Evolutionary conservation across 1,140 invertebrate species (phyloP).

Genomic region (Temnothorax curvispinosus): DNA sequence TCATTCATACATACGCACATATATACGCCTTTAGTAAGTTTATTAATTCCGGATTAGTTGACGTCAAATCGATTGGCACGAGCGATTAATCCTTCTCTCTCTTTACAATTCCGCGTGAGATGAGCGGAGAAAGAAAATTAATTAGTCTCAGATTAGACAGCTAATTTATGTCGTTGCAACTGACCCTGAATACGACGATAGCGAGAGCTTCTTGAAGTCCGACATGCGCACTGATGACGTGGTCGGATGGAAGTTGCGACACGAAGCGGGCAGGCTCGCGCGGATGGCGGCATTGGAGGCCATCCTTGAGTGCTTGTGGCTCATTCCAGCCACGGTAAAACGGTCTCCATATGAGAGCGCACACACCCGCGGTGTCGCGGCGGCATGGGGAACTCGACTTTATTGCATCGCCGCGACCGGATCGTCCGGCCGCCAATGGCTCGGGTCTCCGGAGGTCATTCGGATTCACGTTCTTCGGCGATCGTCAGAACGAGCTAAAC

Average conservation of each 20-base stretch:
- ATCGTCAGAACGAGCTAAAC: constrained; percentile 51
- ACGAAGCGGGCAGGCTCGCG: constrained; percentile 53
- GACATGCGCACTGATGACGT: constrained; percentile 60
- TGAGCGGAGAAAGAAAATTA: not conserved
- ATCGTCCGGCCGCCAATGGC: constrained; percentile 14
- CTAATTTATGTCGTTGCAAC: not conserved
- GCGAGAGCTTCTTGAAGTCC: constrained; percentile 30
- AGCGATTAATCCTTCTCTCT: not conserved
- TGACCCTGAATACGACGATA: constrained; percentile 32
- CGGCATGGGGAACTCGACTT: constrained; percentile 13
- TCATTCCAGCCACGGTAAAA: constrained; percentile 68
- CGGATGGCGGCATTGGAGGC: constrained; percentile 61
- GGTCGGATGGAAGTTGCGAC: constrained; percentile 74
- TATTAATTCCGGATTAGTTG: not conserved
- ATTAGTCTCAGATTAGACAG: constrained; percentile 2
- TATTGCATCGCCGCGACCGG: constrained; percentile 49
- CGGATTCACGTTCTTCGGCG: constrained; percentile 44
- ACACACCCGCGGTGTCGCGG: constrained; percentile 57
- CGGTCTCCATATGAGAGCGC: constrained; percentile 53
- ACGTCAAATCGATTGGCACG: not conserved
- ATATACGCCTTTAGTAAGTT: not conserved
- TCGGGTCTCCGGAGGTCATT: constrained; percentile 44
- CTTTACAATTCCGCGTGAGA: not conserved
- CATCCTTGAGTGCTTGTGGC: constrained; percentile 79
- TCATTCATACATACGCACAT: not conserved